Percentiles rank a stretch among this genome's conserved stretches.
Evolutionary conservation across 2,888 invertebrate species (phyloP).

Genomic region (Heteromurus nitidus): DNA sequence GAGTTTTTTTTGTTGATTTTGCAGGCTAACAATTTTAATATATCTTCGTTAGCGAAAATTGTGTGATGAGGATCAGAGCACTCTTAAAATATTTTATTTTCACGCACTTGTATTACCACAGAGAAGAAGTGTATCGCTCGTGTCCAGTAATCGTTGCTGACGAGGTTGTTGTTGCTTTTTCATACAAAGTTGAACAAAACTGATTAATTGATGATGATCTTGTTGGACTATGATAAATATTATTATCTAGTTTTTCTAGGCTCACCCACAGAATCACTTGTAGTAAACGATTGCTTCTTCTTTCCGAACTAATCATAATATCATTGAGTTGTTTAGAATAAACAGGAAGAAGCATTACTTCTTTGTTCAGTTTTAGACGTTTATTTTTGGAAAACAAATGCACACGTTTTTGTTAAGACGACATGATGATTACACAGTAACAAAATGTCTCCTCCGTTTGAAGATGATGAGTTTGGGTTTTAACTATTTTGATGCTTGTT

Average conservation of each 20-base stretch:
- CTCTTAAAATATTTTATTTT: not conserved
- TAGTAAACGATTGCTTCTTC: constrained; percentile 4
- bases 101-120: not conserved
- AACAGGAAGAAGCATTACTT: constrained; percentile 47
- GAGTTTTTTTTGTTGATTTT: not conserved
- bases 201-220: not conserved
- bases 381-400: no score
- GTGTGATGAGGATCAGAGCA: not conserved
- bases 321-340: constrained; percentile 14
- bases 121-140: not conserved
- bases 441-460: no score
- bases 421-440: no score
- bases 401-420: no score
- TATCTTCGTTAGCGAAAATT: not conserved
- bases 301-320: constrained; percentile 33
- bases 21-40: not conserved
- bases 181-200: not conserved
- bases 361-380: no score
- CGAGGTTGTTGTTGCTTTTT: not conserved
- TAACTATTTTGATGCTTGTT: no score
- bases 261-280: constrained; percentile 47
- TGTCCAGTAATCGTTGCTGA: not conserved
- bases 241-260: not conserved
- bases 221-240: no score
- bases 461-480: no score